These are phyloP conservation scores for Drosophila robusta DNA, from an alignment of 2,888 invertebrate genomes.

Conservation along the genomic window DNA sequence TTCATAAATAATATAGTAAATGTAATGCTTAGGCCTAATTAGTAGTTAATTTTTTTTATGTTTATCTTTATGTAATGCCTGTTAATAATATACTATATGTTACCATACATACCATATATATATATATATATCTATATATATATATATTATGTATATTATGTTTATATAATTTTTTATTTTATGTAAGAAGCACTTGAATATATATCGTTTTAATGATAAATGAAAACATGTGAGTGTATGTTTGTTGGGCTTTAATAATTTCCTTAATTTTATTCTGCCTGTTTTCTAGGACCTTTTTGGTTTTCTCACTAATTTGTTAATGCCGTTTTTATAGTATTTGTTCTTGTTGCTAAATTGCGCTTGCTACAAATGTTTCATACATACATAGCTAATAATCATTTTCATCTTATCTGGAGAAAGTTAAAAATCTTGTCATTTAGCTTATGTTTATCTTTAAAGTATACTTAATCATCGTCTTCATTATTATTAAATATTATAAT, in stretches of 20 bases:
- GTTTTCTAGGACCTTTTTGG: constrained; percentile 18
- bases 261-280: constrained; percentile 15
- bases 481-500: constrained; percentile 21
- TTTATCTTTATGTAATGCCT: constrained; percentile 48
- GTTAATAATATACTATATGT: constrained; percentile 68
- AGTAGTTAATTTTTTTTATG: constrained; percentile 57
- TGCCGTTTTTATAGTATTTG: constrained; percentile 37
- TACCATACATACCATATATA: constrained; percentile 57
- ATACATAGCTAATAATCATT: constrained; percentile 40
- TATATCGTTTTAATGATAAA: constrained; percentile 84
- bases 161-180: constrained; percentile 74
- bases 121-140: constrained; percentile 50
- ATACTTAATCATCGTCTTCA: constrained; percentile 39
- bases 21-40: constrained; percentile 69
- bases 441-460: constrained; percentile 68
- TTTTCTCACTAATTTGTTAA: constrained; percentile 56
- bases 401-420: constrained; percentile 65
- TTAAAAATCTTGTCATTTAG: constrained; percentile 65
- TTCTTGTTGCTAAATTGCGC: constrained; percentile 58
- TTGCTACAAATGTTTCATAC: constrained; percentile 59
- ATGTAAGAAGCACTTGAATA: constrained; percentile 86
- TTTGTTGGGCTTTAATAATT: constrained; percentile 24
- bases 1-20: constrained; percentile 68
- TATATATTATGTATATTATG: constrained; percentile 51
- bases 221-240: constrained; percentile 69